A percentile compares a stretch with the other conserved stretches of the same genome.
Conservation (phyloP, 2,113 vertebrate genomes). For the Dicentrarchus labrax region DNA sequence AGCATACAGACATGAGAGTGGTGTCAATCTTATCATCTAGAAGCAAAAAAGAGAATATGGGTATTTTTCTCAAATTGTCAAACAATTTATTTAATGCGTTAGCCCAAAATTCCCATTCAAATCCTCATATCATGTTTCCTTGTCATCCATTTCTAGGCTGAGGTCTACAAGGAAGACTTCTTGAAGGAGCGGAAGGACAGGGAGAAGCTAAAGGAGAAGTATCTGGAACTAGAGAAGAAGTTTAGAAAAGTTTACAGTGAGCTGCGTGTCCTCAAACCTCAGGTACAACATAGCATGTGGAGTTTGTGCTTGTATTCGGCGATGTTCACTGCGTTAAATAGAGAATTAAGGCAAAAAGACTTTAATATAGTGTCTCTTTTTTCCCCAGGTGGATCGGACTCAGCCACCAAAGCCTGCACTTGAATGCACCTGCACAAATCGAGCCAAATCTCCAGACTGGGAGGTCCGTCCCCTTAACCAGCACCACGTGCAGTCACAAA, state of each 20-base stretch:
- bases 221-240: slow-evolving; percentile 66
- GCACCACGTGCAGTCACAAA: slow-evolving; percentile 20
- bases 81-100: not conserved
- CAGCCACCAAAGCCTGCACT: not conserved
- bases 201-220: slow-evolving; percentile 69
- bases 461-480: not conserved
- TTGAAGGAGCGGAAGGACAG: slow-evolving; percentile 74
- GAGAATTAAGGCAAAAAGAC: not conserved
- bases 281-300: slow-evolving; percentile 36
- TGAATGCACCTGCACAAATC: slow-evolving; percentile 29
- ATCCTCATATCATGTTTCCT: not conserved
- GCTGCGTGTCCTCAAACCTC: slow-evolving; percentile 55
- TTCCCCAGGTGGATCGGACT: slow-evolving; percentile 38
- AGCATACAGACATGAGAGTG: not conserved
- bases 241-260: slow-evolving; percentile 70
- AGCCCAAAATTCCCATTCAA: not conserved
- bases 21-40: not conserved
- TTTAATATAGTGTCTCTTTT: not conserved
- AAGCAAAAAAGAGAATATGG: too few relatives aligned
- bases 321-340: not conserved
- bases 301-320: too few relatives aligned
- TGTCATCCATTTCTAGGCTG: slow-evolving; percentile 51
- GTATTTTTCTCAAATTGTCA: not conserved
- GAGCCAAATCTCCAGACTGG: not conserved
- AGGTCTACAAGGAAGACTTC: slow-evolving; percentile 81